phyloP scores from a whole-genome alignment of 1,140 invertebrate species.

The Agraylea sexmaculata region DNA sequence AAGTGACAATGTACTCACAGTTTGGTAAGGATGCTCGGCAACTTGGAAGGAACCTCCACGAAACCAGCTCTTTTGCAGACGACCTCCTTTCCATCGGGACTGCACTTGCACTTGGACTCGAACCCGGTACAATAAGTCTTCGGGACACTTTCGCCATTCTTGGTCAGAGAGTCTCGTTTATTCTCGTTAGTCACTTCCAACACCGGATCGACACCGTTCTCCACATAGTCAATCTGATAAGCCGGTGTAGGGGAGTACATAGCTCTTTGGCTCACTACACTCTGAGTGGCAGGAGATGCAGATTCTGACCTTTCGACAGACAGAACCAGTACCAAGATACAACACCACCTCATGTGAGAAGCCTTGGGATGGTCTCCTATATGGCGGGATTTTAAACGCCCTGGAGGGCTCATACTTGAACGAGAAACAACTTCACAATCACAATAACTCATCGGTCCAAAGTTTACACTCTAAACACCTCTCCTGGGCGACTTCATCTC shows the following conservation, averaged over 20 bases:
- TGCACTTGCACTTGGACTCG: slow-evolving; percentile 29
- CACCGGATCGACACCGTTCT: slow-evolving; percentile 12
- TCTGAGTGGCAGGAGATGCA: neutral
- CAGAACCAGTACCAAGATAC: neutral
- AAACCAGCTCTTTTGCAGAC: slow-evolving; percentile 29
- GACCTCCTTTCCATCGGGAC: slow-evolving; percentile 28
- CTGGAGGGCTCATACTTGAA: slow-evolving; percentile 20
- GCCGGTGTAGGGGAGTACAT: slow-evolving; percentile 17
- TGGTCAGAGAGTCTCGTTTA: neutral
- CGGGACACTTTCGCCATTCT: neutral
- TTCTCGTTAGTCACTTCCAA: slow-evolving; percentile 2
- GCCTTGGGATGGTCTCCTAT: slow-evolving; percentile 10
- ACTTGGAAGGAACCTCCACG: slow-evolving; percentile 25
- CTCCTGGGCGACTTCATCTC: neutral
- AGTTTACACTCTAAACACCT: neutral
- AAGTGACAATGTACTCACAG: no score
- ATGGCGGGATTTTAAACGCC: slow-evolving; percentile 19
- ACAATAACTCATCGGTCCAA: slow-evolving; percentile 1
- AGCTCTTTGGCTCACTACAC: slow-evolving; percentile 4
- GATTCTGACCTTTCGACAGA: neutral
- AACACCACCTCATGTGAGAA: slow-evolving; percentile 3
- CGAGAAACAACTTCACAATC: neutral
- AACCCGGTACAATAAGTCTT: slow-evolving; percentile 26
- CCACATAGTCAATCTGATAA: slow-evolving; percentile 18
- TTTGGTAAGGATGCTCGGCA: slow-evolving; percentile 30